Evolutionary conservation across 2,113 vertebrate species (phyloP).

Genomic region (Channa argus): DNA sequence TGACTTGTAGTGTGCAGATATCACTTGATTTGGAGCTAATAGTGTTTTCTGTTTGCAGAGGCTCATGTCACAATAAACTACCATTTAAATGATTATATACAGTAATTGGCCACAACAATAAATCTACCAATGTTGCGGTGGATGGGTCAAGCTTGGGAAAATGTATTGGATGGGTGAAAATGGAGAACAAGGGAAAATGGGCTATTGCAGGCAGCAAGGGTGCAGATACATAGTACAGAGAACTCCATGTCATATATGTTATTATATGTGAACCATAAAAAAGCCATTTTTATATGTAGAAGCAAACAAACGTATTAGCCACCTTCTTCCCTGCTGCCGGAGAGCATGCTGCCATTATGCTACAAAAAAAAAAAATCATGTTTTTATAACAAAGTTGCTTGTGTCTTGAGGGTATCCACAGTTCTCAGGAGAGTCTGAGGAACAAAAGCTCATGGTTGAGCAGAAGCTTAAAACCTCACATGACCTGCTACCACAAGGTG

Average conservation of each 20-base stretch:
- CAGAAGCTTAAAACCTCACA: too few relatives aligned
- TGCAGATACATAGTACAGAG: too few relatives aligned
- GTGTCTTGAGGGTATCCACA: background rate
- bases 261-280: background rate
- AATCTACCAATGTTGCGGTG: too few relatives aligned
- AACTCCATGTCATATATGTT: background rate
- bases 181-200: too few relatives aligned
- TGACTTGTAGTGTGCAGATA: background rate
- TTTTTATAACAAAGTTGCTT: background rate
- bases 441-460: background rate
- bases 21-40: background rate
- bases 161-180: too few relatives aligned
- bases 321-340: conserved; percentile 4
- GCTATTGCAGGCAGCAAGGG: too few relatives aligned
- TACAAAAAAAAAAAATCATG: background rate
- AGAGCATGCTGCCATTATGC: conserved; percentile 14
- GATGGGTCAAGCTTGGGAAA: too few relatives aligned
- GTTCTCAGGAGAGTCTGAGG: background rate
- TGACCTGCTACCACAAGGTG: too few relatives aligned
- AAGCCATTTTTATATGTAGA: background rate
- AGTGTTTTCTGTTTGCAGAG: background rate
- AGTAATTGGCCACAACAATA: too few relatives aligned
- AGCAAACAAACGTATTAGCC: background rate
- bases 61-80: background rate
- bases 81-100: background rate